Base-by-base conservation (phyloP, 2,797 vertebrate species). In the Synanceia verrucosa region DNA sequence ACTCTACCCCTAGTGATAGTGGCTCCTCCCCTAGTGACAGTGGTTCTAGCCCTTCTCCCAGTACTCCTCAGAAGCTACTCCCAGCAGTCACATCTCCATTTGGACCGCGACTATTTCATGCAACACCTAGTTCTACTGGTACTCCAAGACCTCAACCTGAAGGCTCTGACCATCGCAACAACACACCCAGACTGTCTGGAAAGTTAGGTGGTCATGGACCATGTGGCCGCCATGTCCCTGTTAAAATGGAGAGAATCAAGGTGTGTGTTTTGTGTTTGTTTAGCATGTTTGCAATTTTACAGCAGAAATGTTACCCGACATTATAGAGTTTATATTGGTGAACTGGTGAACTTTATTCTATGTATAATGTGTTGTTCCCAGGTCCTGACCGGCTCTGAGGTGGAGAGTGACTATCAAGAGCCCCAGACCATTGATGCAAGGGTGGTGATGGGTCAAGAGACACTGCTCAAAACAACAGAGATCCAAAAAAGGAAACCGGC, bases 371-470 rank as follows among this genome's bases (percentile, higher is more conserved):
- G 16, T 74, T 78, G 23, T 63, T 57, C 21, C 12, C 56, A 94
- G 93, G 93, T 94, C 34, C 84, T 95, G 74, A 95, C 93, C 78
- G 91, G 93, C 70, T 87, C 89, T 60, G 82, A 93, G 86, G 83
- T 95, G 73, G 95, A 95, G 71, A 95, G 95, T 69, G 94, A 95
- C 82, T 94, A 82, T 86, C 93, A 91, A 76, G 93, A 94, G 62
- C 85, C 89, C 0, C 93, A 94, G 28, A 91, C 91, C 9, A 93
- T 96, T 77, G 96, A 97, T 69, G 91, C 96, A 21, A 91, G 96
- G 76, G 95, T 97, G 9, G 97, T 98, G 60, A 98, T 97, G 96
- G 97, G 97, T 1, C 95, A 98, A 88, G 97, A 99, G 88, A 95
- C 96, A 0, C 79, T 90, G 52, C 88, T 95, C 48, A 94, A 89